A percentile compares a stretch with the other conserved stretches of the same genome.
Conservation (phyloP, 2,888 invertebrate genomes). For the Ethmia dodecea region DNA sequence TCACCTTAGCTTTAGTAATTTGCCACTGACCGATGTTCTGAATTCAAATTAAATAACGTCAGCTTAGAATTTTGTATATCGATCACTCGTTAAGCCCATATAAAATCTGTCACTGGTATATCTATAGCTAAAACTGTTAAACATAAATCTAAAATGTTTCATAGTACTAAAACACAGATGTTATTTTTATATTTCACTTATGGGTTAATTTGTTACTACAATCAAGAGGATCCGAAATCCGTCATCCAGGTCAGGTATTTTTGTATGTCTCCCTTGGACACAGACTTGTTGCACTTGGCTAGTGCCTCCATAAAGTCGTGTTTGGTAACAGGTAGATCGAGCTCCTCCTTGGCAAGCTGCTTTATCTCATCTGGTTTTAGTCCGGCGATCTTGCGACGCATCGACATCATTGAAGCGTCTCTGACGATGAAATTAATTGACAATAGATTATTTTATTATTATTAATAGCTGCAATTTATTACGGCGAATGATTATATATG, state of each 20-base stretch:
- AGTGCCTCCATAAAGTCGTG: slow-evolving; percentile 96
- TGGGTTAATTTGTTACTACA: slow-evolving; percentile 23
- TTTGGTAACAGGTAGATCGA: slow-evolving; percentile 94
- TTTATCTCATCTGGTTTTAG: slow-evolving; percentile 96
- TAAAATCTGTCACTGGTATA: no score
- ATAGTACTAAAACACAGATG: not conserved
- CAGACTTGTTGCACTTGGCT: slow-evolving; percentile 96
- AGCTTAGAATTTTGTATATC: no score
- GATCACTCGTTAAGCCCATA: no score
- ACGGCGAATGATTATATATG: no score
- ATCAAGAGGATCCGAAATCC: slow-evolving; percentile 96
- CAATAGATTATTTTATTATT: no score
- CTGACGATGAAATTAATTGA: slow-evolving; percentile 69
- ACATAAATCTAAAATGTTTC: not conserved
- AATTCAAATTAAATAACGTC: no score
- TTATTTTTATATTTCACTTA: not conserved
- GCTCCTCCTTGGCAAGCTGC: slow-evolving; percentile 94
- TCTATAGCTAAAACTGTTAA: not conserved
- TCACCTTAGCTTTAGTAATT: no score
- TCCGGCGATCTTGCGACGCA: slow-evolving; percentile 96
- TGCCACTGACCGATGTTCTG: no score
- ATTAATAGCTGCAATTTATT: no score
- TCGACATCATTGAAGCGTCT: slow-evolving; percentile 99
- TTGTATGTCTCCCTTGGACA: slow-evolving; percentile 94
- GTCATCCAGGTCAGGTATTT: slow-evolving; percentile 98